These are phyloP conservation scores for Drosophila arizonae DNA, from an alignment of 1,140 invertebrate species.

Conservation along the genomic window DNA sequence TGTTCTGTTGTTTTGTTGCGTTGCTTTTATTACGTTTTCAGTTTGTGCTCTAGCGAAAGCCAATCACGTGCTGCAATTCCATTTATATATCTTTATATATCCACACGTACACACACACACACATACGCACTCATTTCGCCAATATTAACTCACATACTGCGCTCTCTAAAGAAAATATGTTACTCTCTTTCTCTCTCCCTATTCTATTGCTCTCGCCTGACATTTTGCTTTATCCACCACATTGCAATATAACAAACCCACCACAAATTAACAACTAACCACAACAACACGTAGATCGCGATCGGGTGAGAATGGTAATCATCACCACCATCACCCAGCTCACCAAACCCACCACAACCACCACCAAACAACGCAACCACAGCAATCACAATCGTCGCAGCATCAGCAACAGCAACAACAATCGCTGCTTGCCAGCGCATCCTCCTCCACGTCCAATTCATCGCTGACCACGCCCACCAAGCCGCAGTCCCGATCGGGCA, in stretches of 20 bases:
- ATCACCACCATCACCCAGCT: conserved; percentile 56
- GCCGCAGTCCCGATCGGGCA: conserved; percentile 71
- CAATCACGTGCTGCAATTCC: background rate
- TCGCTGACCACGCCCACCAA: conserved; percentile 45
- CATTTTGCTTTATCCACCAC: conserved; percentile 57
- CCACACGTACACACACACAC: conserved; percentile 6
- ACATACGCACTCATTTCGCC: background rate
- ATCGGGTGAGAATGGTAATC: conserved; percentile 75
- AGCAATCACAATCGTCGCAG: conserved; percentile 49
- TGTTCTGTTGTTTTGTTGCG: conserved; percentile 32
- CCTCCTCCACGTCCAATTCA: conserved; percentile 32
- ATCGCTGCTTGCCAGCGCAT: conserved; percentile 19
- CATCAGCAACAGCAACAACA: conserved; percentile 34
- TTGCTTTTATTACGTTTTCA: conserved; percentile 17
- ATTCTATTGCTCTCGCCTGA: conserved; percentile 41
- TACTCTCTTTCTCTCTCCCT: conserved; percentile 47
- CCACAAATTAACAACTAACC: conserved; percentile 3
- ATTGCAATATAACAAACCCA: conserved; percentile 15
- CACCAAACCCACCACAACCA: conserved; percentile 53
- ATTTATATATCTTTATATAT: conserved; percentile 11
- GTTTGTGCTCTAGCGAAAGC: conserved; percentile 3
- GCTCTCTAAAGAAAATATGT: conserved; percentile 39
- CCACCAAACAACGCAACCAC: conserved; percentile 49
- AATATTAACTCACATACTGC: conserved; percentile 14
- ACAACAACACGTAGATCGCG: conserved; percentile 67